Evolutionary conservation across 1,140 invertebrate species (phyloP).

Genomic region (Drosophila baimaii): DNA sequence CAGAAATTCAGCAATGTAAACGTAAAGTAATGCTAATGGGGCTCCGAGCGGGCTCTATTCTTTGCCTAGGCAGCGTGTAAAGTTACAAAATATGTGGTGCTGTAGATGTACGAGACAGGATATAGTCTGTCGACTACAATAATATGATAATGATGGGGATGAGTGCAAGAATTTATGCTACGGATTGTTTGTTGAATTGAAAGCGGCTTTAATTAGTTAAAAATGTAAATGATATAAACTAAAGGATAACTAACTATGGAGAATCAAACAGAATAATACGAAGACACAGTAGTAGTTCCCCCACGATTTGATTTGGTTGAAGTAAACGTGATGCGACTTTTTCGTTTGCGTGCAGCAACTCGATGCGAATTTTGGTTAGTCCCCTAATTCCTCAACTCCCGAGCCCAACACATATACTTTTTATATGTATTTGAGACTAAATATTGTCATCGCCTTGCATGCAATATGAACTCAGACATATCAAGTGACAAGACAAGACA

Average conservation of each 20-base stretch:
- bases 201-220: conserved; percentile 79
- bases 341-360: conserved; percentile 68
- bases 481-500: conserved; percentile 74
- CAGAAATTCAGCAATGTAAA: conserved; percentile 61
- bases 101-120: conserved; percentile 58
- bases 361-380: conserved; percentile 47
- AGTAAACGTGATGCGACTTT: conserved; percentile 57
- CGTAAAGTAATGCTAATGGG: conserved; percentile 46
- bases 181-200: conserved; percentile 72
- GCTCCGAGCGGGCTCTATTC: conserved; percentile 52
- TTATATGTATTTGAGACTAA: conserved; percentile 82
- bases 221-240: conserved; percentile 49
- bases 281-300: conserved; percentile 25
- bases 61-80: conserved; percentile 69
- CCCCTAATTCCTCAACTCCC: conserved; percentile 26
- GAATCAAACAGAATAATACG: conserved; percentile 21
- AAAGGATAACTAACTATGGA: conserved; percentile 23
- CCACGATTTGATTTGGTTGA: conserved; percentile 50
- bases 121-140: conserved; percentile 40
- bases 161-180: conserved; percentile 58
- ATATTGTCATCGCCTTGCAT: conserved; percentile 66
- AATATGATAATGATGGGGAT: conserved; percentile 39
- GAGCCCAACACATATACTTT: conserved; percentile 73
- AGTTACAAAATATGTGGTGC: conserved; percentile 76
- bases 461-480: conserved; percentile 80